phyloP scores from a whole-genome alignment of 2,113 vertebrate species.

The Centrocercus urophasianus region DNA sequence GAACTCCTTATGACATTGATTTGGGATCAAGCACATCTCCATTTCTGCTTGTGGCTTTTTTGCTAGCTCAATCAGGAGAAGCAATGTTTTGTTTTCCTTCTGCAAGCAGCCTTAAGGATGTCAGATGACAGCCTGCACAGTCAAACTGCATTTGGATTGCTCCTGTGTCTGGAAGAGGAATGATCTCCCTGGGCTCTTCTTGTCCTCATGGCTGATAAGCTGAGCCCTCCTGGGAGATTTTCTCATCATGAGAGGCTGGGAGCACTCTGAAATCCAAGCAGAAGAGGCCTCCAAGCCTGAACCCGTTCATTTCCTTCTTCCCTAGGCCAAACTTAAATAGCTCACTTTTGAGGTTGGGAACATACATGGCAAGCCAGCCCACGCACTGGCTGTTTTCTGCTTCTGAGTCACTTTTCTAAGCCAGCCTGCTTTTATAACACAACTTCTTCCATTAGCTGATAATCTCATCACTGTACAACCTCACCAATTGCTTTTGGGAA shows the following conservation, averaged over 20 bases:
- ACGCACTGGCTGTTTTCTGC: slow-evolving; percentile 38
- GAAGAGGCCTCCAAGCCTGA: neutral
- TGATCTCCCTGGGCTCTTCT: neutral
- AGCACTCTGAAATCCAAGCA: neutral
- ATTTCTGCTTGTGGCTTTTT: neutral
- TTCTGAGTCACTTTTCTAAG: slow-evolving; percentile 37
- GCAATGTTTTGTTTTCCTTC: neutral
- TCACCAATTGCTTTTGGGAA: slow-evolving; percentile 70
- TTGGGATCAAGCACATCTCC: neutral
- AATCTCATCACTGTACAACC: slow-evolving; percentile 63
- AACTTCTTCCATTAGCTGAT: slow-evolving; percentile 54
- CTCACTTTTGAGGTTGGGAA: slow-evolving; percentile 34
- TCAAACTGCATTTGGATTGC: neutral
- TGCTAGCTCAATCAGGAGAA: neutral
- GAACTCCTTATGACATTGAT: neutral
- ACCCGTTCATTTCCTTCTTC: slow-evolving; percentile 35
- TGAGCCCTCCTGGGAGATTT: neutral
- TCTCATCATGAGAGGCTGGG: neutral
- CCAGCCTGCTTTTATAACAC: neutral
- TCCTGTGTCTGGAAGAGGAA: neutral
- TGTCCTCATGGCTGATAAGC: neutral
- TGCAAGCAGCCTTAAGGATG: neutral
- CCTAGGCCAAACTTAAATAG: slow-evolving; percentile 51
- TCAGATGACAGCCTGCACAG: neutral
- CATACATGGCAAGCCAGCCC: slow-evolving; percentile 29